A percentile compares a stretch with the other conserved stretches of the same genome.
These are phyloP conservation scores for Saccostrea cuccullata DNA, from an alignment of 1,140 invertebrate genomes.

Conservation along the genomic window DNA sequence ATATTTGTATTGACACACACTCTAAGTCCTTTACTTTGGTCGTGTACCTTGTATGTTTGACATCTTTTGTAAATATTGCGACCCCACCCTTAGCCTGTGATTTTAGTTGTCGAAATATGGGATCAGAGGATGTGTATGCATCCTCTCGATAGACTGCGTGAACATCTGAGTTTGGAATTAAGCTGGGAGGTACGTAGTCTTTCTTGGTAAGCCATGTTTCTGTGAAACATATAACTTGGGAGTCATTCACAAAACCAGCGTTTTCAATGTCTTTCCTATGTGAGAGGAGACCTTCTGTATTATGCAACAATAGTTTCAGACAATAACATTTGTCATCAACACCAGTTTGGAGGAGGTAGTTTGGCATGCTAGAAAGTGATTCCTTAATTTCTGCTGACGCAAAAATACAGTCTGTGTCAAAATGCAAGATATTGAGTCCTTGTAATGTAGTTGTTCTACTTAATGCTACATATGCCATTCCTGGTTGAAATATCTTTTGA, in stretches of 20 bases:
- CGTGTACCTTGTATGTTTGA: neutral
- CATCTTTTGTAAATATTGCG: neutral
- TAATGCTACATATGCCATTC: conserved; percentile 52
- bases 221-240: conserved; percentile 38
- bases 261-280: conserved; percentile 33
- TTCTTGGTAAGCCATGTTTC: conserved; percentile 33
- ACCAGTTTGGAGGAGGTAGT: neutral
- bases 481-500: conserved; percentile 39
- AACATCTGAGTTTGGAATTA: neutral
- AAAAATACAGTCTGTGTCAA: conserved; percentile 2
- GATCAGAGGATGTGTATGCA: neutral
- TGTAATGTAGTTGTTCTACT: conserved; percentile 43
- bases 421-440: conserved; percentile 36
- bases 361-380: neutral
- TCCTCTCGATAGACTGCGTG: neutral
- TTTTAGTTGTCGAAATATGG: neutral
- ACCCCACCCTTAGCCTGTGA: neutral
- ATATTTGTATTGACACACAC: neutral
- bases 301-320: neutral
- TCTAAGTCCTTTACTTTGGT: neutral
- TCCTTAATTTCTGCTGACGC: neutral
- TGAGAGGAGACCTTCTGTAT: neutral
- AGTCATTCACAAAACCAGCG: neutral
- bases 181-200: neutral
- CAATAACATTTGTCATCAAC: neutral